Evolutionary conservation across 2,888 invertebrate genomes (phyloP), one percentile per base, ranked within the genome.

Genomic region (Dione juno): DNA sequence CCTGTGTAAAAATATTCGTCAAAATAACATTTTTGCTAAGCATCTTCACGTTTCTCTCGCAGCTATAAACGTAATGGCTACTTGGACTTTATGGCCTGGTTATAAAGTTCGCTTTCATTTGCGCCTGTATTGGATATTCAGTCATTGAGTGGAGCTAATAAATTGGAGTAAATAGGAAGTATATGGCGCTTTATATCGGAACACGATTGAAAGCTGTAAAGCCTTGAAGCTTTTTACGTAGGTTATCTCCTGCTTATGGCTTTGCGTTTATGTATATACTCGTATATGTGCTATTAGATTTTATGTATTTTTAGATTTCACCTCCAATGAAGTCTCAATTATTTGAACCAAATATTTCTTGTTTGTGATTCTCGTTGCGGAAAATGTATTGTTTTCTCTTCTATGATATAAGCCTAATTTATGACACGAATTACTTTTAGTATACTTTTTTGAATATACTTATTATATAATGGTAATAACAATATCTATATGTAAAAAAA

Each of bases 61-160:
- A 78, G 74, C 79, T 76, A 76, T 84, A 82, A 86, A 86, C 80
- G 71, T 86, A 80, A 87, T 78, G 71, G 83, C 80, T 82, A 82
- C 82, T 87, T 84, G 76, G 77, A 77, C 80, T 85, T 86, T 86
- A 84, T 72, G 76, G 74, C 73, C 68, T 69, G 59, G 82, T 71
- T 73, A 82, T 88, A 87, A 88, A 87, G 84, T 75, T 77, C 76
- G 74, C 81, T 84, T 86, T 85, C 79, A 81, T 83, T 83, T 81
- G 67, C 61, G 45, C 70, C 45, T 72, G 76, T 71, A 71, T 71
- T 53, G 75, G 75, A 73, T 73, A 75, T 79, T 76, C 79, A 78
- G 73, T 66, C 75, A 71, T 77, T 79, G 75, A 76, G 75, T 74
- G 72, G 71, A 69, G 72, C 72, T 76, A 82, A 81, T 87, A 84